Evolutionary conservation across 2,888 invertebrate species (phyloP), one percentile per base, ranked within the genome.

Genomic region (Philaethria dido): DNA sequence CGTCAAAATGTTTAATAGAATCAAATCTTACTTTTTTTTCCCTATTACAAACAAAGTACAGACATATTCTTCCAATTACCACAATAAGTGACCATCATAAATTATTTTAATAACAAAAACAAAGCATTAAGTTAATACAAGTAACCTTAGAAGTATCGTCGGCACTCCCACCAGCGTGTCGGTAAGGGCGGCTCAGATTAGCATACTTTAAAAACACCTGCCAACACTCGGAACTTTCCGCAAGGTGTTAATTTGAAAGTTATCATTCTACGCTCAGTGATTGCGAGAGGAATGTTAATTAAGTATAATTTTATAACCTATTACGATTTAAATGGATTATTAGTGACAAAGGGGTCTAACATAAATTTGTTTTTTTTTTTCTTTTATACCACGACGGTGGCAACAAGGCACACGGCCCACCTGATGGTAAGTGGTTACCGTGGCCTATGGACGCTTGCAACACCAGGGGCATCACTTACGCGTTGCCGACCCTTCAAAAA

Each of bases 171-270:
- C 45, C 36, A 44, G 39, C 52, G 55, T 39, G 29, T 45, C 47
- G 62, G 59, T 16, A 44, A 59, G 62, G 64, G 44, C 22, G 44
- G 45, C 50, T 61, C 39, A 62, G 50, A 69, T 69, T 68, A 64
- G 62, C 69, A 70, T 73, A 71, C 69, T 69, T 73, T 68, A 64
- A 64, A 68, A 73, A 57, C 73, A 72, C 72, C 71, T 71, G 68
- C 54, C 64, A 39, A 54, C 59, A 66, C 59, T 66, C 52, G 54
- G 36, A 42, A 69, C 44, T 67, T 68, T 63, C 64, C 71, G 61
- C 69, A 63, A 74, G 73, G 72, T 73, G 74, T 72, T 73, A 72
- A 73, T 73, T 73, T 69, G 55, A 64, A 63, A 73, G 69, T 73
- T 70, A 59, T 59, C 59, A 25, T 59, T 45, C 60, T 29, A 60